These are phyloP conservation scores for Betta splendens DNA, from an alignment of 2,797 vertebrate species.

Conservation along the genomic window DNA sequence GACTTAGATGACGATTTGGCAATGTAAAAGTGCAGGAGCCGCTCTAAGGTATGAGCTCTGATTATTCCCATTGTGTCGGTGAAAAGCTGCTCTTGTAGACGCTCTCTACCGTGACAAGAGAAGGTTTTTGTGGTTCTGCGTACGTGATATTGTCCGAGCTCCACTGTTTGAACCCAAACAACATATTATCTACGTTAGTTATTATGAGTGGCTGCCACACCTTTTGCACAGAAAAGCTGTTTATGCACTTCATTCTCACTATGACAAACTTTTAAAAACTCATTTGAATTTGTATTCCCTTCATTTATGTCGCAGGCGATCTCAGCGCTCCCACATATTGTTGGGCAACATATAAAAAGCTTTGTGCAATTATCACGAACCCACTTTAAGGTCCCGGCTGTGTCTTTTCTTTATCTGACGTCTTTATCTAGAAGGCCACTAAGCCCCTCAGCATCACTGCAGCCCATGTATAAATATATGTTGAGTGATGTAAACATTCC, in stretches of 20 bases:
- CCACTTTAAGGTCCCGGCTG: not conserved
- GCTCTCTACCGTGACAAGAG: constrained; percentile 46
- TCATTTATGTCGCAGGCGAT: too few species aligned
- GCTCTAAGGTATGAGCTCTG: constrained; percentile 39
- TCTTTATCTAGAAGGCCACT: constrained; percentile 22
- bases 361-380: not conserved
- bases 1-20: not conserved
- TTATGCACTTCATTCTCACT: too few species aligned
- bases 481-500: constrained; percentile 71
- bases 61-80: constrained; percentile 58
- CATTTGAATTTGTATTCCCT: too few species aligned
- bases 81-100: constrained; percentile 31
- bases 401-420: constrained; percentile 14
- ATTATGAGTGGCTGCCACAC: too few species aligned
- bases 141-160: constrained; percentile 4
- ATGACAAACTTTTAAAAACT: too few species aligned
- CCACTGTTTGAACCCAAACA: not conserved
- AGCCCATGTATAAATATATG: constrained; percentile 52
- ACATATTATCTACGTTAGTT: not conserved
- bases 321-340: too few species aligned
- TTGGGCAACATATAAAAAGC: too few species aligned
- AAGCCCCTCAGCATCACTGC: constrained; percentile 42
- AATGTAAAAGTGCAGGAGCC: not conserved
- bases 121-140: constrained; percentile 27
- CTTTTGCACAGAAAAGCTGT: not conserved